A percentile compares a stretch with the other conserved stretches of the same genome.
phyloP scores from a whole-genome alignment of 37 sponge, comb jelly and placozoan species.

The Diacarnus erythraeanus region DNA sequence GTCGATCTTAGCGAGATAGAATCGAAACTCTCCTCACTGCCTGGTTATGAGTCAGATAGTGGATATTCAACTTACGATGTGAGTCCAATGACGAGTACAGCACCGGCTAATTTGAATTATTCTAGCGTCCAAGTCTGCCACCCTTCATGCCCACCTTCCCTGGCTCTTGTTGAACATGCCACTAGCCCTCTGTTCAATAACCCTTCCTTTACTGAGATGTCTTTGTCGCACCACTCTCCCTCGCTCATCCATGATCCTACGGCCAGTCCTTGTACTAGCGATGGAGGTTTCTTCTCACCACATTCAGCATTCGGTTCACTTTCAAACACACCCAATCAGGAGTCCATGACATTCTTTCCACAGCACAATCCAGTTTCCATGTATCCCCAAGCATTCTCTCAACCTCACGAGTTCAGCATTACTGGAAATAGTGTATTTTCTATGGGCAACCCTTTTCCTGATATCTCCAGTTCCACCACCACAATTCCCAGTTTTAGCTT shows the following conservation, averaged over 20 bases:
- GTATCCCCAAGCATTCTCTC: neutral
- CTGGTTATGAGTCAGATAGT: constrained; percentile 64
- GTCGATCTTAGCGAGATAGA: constrained; percentile 51
- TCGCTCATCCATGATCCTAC: neutral
- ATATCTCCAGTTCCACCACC: neutral
- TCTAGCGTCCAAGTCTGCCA: neutral
- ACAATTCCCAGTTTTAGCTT: neutral
- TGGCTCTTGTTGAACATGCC: neutral
- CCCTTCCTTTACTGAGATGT: neutral
- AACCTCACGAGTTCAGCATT: constrained; percentile 10
- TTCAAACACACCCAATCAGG: constrained; percentile 22
- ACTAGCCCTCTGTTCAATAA: constrained; percentile 3
- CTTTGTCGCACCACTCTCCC: constrained; percentile 1
- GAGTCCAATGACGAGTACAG: constrained; percentile 38
- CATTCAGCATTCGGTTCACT: neutral
- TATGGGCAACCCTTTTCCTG: neutral
- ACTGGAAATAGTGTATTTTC: neutral
- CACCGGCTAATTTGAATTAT: neutral
- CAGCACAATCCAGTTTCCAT: constrained; percentile 1
- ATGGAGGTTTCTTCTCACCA: constrained; percentile 13
- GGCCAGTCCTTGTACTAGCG: constrained; percentile 16
- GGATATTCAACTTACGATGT: constrained; percentile 65
- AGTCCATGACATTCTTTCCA: neutral
- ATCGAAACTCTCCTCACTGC: constrained; percentile 21
- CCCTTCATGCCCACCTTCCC: neutral